Evolutionary conservation across 2,797 vertebrate species (phyloP), one percentile per base, ranked within the genome.

Genomic region (Enteromius anoplus): DNA sequence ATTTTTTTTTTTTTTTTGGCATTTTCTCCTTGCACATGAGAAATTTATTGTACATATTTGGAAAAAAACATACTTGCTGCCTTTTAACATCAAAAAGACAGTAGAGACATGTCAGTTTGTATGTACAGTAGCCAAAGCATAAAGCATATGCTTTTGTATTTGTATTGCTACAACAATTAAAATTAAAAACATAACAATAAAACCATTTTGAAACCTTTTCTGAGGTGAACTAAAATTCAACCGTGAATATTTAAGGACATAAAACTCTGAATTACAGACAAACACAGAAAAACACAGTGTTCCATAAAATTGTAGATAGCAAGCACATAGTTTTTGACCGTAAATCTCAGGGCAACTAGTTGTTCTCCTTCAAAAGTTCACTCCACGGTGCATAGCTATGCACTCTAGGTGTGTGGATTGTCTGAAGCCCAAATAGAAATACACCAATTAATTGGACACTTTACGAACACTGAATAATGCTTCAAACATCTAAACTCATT

Each of bases 131-230:
- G 12, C 23, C 42, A n/a, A 3, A 75, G 49, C 34, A 75, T 55
- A 75, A 82, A 66, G 34, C 14, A 72, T 45, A 66, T 55, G 34
- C 15, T 32, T 47, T 42, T 34, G 14, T 14, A 19, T 42, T 75
- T 75, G 2, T 68, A 76, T 82, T 68, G 62, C 62, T 53, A 55
- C 47, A 66, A 29, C 65, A 26, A 26, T 26, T 26, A 17, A 32
- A 26, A 26, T 26, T 26, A 17, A 32, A 82, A 75, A 55, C 15
- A 2, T 6, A 37, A 19, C 45, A 17, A 53, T 53, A 55, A 82
- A 82, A 68, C 34, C 32, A 34, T 29, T 42, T 23, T 51, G 4
- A 19, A 65, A 51, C 0, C 4, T 58, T 37, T 29, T 12, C 51
- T 45, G n/a, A 58, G 9, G 65, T 55, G 4, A 34, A 17, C 34